Evolutionary conservation across 1,140 invertebrate genomes (phyloP), one percentile per base, ranked within the genome.

Genomic region (Catajapyx aquilonaris): DNA sequence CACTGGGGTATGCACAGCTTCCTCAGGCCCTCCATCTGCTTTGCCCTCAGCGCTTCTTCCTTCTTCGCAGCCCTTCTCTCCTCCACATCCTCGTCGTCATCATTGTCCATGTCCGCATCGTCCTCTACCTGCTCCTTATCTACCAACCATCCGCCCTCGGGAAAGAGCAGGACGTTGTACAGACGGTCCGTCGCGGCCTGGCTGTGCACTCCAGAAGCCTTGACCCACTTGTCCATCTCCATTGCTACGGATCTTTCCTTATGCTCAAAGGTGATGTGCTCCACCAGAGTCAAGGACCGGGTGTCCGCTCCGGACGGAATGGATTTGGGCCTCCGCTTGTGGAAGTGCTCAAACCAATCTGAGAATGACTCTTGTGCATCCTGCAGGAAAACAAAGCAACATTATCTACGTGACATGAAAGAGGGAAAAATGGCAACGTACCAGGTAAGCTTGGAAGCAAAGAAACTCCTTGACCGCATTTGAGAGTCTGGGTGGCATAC

Each of bases 131-230:
- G 58, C 40, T 60, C 63, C 4, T 67, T 62, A 53, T 90, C 85
- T 17, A 73, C 68, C 38, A 94, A 62, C 87, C 87, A 95, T 20
- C 85, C 84, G 30, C 77, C 78, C 45, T 84, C 76, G 25, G 84
- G 77, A 51, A 93, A 93, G 2, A 87, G 51, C 18, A 95, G 52
- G 5, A 93, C 76, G 57, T 91, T 90, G 56, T 81, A 87, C 1
- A 95, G 60, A 25, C 39, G 28, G 13, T 46, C 41, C 13, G n/a
- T n/a, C n/a, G n/a, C n/a, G n/a, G n/a, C n/a, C n/a, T n/a, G n/a
- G n/a, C n/a, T n/a, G n/a, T n/a, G n/a, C n/a, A n/a, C n/a, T n/a
- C n/a, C n/a, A n/a, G n/a, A n/a, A n/a, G n/a, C n/a, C n/a, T n/a
- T n/a, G n/a, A n/a, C n/a, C n/a, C n/a, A n/a, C n/a, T n/a, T n/a